Conservation (phyloP, 1,140 invertebrate genomes). For the Mactra quadrangularis region DNA sequence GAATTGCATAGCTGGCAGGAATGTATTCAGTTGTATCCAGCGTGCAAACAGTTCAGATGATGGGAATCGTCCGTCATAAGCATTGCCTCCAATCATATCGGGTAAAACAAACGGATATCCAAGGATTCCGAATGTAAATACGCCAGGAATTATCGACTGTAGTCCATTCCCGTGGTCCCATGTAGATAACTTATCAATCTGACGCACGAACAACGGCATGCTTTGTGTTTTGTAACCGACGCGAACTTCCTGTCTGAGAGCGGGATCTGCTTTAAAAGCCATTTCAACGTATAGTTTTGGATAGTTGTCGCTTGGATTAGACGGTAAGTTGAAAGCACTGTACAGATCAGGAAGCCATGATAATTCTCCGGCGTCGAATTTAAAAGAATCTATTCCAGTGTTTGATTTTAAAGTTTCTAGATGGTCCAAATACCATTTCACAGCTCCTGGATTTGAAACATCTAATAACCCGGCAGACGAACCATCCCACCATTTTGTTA, state of each 20-base stretch:
- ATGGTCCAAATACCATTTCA: constrained; percentile 89
- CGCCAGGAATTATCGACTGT: constrained; percentile 91
- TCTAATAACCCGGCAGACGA: constrained; percentile 73
- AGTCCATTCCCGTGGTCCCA: constrained; percentile 92
- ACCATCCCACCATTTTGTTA: constrained; percentile 90
- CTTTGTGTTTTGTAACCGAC: constrained; percentile 91
- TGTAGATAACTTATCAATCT: constrained; percentile 93
- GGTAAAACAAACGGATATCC: constrained; percentile 94
- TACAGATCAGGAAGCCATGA: constrained; percentile 89
- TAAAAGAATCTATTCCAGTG: constrained; percentile 90
- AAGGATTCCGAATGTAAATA: constrained; percentile 91
- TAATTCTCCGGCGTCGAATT: constrained; percentile 96
- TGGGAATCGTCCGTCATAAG: constrained; percentile 85
- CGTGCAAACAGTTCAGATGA: constrained; percentile 93
- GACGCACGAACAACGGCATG: constrained; percentile 91
- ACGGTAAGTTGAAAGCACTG: constrained; percentile 6
- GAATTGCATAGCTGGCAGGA: constrained; percentile 95
- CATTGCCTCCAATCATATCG: constrained; percentile 97
- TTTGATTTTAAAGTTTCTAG: constrained; percentile 86
- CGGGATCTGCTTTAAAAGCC: constrained; percentile 85
- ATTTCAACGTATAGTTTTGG: constrained; percentile 70
- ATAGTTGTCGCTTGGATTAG: constrained; percentile 75
- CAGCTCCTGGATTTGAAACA: constrained; percentile 79
- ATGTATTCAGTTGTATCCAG: constrained; percentile 93
- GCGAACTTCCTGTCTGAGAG: constrained; percentile 89